Evolutionary conservation across 2,113 vertebrate genomes (phyloP), one percentile per base, ranked within the genome.

Genomic region (Zeus faber): DNA sequence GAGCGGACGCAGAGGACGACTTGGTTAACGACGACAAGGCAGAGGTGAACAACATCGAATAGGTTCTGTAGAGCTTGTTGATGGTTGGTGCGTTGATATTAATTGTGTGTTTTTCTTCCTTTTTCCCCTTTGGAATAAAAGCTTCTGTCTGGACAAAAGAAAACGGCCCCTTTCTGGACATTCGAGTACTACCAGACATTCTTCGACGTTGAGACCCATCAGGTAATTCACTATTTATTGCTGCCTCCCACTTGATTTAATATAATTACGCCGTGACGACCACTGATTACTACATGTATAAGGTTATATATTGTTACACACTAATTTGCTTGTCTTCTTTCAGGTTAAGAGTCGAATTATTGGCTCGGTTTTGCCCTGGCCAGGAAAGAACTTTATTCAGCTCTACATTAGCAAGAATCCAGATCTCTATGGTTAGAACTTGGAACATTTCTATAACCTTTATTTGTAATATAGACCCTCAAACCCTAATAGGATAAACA

Each of bases 171-270:
- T 26, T 98, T 99, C 85, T 99, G 96, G 97, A 94, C 96, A 0
- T 96, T 99, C 81, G 96, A 98, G 16, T 98, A 96, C 78, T 99
- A 98, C 70, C 96, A 98, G 72, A 91, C 77, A 0, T 96, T 97
- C 77, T 98, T 99, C 6, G 93, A 98, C 66, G 90, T 99, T 51
- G 96, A 99, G 58, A 97, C 94, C 0, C 85, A 91, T 70, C 94
- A 98, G 87, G 96, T 98, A 86, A 58, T 54, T 7, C n/a, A 55
- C 50, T 33, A 29, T 7, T 17, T n/a, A 10, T 16, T 4, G 3
- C 44, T 63, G 4, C 37, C 2, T 43, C 2, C 44, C 10, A 44
- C n/a, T n/a, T n/a, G n/a, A n/a, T n/a, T n/a, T n/a, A n/a, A n/a
- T n/a, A n/a, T n/a, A n/a, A n/a, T n/a, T n/a, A n/a, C n/a, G n/a